A percentile compares a stretch with the other conserved stretches of the same genome.
Conservation (phyloP, 2,888 invertebrate genomes). For the Pharmacophagus antenor region DNA sequence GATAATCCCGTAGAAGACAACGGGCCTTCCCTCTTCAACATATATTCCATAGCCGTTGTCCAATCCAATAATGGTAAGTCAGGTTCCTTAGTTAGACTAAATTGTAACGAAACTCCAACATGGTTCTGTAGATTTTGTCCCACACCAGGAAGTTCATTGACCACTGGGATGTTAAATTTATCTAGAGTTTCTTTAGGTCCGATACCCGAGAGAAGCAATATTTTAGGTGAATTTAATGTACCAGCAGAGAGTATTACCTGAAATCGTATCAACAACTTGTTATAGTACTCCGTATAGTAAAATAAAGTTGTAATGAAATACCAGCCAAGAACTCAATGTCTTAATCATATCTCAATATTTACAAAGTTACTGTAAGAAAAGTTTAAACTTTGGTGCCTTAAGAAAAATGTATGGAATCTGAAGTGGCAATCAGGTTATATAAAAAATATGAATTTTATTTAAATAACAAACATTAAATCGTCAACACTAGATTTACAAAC, state of each 20-base stretch:
- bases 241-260: slow-evolving; percentile 83
- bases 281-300: neutral
- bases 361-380: too few species aligned
- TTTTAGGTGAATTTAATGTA: slow-evolving; percentile 84
- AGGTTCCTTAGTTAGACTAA: slow-evolving; percentile 72
- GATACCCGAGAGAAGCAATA: slow-evolving; percentile 84
- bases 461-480: too few species aligned
- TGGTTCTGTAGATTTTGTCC: slow-evolving; percentile 86
- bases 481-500: too few species aligned
- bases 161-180: slow-evolving; percentile 80
- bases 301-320: neutral
- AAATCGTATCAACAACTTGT: neutral
- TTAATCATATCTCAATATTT: too few species aligned
- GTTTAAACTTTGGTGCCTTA: too few species aligned
- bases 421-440: too few species aligned
- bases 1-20: slow-evolving; percentile 84
- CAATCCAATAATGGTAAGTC: slow-evolving; percentile 81
- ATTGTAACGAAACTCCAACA: slow-evolving; percentile 82
- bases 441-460: too few species aligned
- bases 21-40: slow-evolving; percentile 82
- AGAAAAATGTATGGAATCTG: too few species aligned
- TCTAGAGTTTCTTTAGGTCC: slow-evolving; percentile 83
- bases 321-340: neutral
- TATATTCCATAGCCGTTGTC: slow-evolving; percentile 82
- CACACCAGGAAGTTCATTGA: slow-evolving; percentile 84